Evolutionary conservation across 1,140 invertebrate species (phyloP).

Genomic region (Drosophila nannoptera): DNA sequence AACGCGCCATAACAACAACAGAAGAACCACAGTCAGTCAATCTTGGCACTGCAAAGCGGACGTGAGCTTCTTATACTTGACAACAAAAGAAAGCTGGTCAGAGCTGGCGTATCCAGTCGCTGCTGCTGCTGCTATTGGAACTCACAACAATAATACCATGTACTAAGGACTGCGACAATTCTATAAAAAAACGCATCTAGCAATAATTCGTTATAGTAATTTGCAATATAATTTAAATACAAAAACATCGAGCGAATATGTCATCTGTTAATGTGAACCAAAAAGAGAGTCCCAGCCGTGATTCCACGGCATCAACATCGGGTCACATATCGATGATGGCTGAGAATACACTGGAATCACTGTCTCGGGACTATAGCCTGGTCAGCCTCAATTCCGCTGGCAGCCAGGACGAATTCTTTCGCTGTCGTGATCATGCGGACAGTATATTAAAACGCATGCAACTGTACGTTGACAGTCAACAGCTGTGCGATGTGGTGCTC

Average conservation of each 20-base stretch:
- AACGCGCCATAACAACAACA: constrained; percentile 49
- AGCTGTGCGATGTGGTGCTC: constrained; percentile 89
- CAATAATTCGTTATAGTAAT: neutral
- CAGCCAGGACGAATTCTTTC: constrained; percentile 87
- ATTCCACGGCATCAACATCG: constrained; percentile 73
- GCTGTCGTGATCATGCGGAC: constrained; percentile 89
- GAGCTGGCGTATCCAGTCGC: neutral
- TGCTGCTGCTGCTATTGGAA: constrained; percentile 6
- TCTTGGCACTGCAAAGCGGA: constrained; percentile 59
- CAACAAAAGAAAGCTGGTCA: constrained; percentile 33
- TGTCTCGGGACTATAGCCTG: constrained; percentile 72
- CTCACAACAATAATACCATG: constrained; percentile 20
- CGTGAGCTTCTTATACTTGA: constrained; percentile 31
- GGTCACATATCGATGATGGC: constrained; percentile 70
- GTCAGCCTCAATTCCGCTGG: constrained; percentile 72
- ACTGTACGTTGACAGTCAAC: constrained; percentile 87
- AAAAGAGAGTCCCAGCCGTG: constrained; percentile 78
- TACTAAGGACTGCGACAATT: neutral
- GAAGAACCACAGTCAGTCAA: constrained; percentile 53
- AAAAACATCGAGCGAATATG: constrained; percentile 36
- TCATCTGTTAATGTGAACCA: constrained; percentile 64
- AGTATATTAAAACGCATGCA: constrained; percentile 89
- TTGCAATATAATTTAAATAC: neutral
- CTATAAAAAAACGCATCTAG: neutral
- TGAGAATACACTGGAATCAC: constrained; percentile 66